A percentile compares a stretch with the other conserved stretches of the same genome.
Conservation (phyloP, 2,888 invertebrate species). For the Aspidiotus destructor region DNA sequence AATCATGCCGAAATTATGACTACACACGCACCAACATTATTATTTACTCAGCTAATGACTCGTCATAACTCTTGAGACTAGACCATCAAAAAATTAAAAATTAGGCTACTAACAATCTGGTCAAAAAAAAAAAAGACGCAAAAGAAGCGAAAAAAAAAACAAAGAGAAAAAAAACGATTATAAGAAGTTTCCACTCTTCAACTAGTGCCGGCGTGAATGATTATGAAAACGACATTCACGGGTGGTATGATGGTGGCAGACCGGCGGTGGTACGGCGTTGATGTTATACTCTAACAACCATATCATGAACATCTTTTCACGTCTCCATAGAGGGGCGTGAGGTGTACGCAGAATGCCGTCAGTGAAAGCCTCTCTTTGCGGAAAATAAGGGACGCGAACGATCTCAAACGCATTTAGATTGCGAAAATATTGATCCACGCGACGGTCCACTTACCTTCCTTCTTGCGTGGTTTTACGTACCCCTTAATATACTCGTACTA, state of each 20-base stretch:
- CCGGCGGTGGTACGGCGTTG: not conserved
- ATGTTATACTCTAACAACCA: not conserved
- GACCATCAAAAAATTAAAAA: too few relatives aligned
- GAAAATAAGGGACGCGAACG: not conserved
- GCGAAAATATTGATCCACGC: slow-evolving; percentile 24
- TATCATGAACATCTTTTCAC: slow-evolving; percentile 12
- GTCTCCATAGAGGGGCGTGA: not conserved
- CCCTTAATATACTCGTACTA: not conserved
- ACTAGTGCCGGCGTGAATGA: not conserved
- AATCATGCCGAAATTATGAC: too few relatives aligned
- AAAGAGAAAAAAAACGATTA: too few relatives aligned
- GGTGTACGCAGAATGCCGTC: not conserved
- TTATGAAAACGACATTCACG: slow-evolving; percentile 7
- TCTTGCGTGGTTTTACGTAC: not conserved
- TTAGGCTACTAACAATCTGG: too few relatives aligned
- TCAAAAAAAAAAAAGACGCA: too few relatives aligned
- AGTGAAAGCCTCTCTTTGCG: too few relatives aligned
- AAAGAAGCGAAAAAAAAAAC: too few relatives aligned
- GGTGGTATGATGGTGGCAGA: slow-evolving; percentile 3
- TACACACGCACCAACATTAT: too few relatives aligned
- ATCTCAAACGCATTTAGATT: slow-evolving; percentile 25
- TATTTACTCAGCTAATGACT: too few relatives aligned
- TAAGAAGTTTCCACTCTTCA: too few relatives aligned
- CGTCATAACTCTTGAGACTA: too few relatives aligned
- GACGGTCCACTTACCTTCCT: slow-evolving; percentile 23